These are phyloP conservation scores for Lates japonicus DNA, from an alignment of 2,797 vertebrate species.

Conservation along the genomic window DNA sequence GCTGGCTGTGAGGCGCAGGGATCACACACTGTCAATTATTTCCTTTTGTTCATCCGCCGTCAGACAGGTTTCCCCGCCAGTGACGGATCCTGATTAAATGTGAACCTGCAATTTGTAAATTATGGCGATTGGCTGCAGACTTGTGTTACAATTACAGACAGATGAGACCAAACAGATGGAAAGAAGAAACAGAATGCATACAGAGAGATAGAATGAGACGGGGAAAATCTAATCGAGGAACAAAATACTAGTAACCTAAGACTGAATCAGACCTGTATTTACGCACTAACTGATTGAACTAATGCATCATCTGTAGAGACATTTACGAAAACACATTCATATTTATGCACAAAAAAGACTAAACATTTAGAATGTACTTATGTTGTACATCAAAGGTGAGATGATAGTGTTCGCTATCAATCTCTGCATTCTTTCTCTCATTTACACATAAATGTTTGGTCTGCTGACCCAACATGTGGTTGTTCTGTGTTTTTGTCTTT, in stretches of 20 bases:
- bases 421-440: conserved; percentile 8
- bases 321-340: conserved; percentile 12
- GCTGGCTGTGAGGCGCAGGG: conserved; percentile 1
- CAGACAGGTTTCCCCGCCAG: conserved; percentile 29
- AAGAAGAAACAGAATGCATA: not conserved
- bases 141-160: conserved; percentile 28
- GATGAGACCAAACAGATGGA: conserved; percentile 21
- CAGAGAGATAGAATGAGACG: not conserved
- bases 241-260: not conserved
- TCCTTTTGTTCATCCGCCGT: conserved; percentile 19
- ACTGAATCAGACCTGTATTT: conserved; percentile 19
- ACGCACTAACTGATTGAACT: conserved; percentile 1
- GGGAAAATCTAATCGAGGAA: not conserved
- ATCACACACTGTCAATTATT: not conserved
- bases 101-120: conserved; percentile 43
- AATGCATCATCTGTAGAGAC: not conserved
- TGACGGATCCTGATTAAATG: conserved; percentile 31
- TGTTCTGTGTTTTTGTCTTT: conserved; percentile 23
- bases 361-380: conserved; percentile 1
- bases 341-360: conserved; percentile 4
- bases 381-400: conserved; percentile 17
- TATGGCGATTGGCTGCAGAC: conserved; percentile 25
- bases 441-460: conserved; percentile 34
- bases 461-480: conserved; percentile 12
- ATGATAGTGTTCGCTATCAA: conserved; percentile 4